Conservation (phyloP, 2,888 invertebrate genomes). For the Amblyjoppa proteus region DNA sequence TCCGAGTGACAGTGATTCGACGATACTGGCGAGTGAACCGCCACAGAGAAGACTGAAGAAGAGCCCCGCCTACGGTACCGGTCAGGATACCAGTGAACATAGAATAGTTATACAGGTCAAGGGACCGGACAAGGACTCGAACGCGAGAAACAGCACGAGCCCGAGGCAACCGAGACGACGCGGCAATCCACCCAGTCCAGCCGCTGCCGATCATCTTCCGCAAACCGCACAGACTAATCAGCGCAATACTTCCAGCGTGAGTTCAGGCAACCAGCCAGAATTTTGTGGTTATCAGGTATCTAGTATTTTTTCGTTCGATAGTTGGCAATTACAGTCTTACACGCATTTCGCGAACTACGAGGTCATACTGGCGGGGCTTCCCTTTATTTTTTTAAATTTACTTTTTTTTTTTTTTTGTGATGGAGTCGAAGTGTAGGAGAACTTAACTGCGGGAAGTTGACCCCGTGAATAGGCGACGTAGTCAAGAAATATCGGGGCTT, state of each 20-base stretch:
- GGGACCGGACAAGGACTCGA: conserved; percentile 86
- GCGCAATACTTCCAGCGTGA: conserved; percentile 68
- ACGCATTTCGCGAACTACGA: background rate
- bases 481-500: too few species aligned
- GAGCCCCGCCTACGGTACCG: conserved; percentile 70
- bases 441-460: background rate
- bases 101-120: conserved; percentile 94
- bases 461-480: background rate
- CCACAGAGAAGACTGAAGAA: conserved; percentile 86
- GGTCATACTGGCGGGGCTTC: background rate
- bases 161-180: conserved; percentile 79
- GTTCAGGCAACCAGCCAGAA: conserved; percentile 70
- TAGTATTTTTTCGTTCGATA: conserved; percentile 45
- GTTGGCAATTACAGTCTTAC: background rate
- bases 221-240: conserved; percentile 46
- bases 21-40: conserved; percentile 93
- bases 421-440: background rate
- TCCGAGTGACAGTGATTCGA: conserved; percentile 95
- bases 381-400: background rate
- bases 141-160: conserved; percentile 76
- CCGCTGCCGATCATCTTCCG: conserved; percentile 46
- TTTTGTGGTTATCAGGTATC: conserved; percentile 71
- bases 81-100: conserved; percentile 87
- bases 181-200: conserved; percentile 65
- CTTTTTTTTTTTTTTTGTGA: background rate